Evolutionary conservation across 2,888 invertebrate species (phyloP), one percentile per base, ranked within the genome.

Genomic region (Drosophila putrida): DNA sequence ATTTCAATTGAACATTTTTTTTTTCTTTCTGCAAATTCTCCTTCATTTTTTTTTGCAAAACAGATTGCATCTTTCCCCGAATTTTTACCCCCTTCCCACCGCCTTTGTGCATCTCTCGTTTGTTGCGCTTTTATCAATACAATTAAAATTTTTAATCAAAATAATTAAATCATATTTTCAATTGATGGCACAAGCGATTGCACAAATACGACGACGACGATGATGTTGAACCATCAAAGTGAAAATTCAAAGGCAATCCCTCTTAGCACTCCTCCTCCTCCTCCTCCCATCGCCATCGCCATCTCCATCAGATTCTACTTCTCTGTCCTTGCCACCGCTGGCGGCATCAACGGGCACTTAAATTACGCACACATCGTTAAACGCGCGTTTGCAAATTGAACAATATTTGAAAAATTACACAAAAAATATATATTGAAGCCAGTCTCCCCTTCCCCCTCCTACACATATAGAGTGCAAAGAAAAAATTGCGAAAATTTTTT

Each of bases 321-420:
- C 20, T 20, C 1, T 15, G 46, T 11, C 28, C 15, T 4, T 8
- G 33, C 36, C 33, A 25, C 39, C 50, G 41, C 54, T 31, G 46
- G 51, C 36, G 51, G 69, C 68, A 68, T 51, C 62, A 43, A 54
- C 69, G 63, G 72, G 80, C 90, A 90, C 90, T 90, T 91, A 91
- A 90, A 90, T 90, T 90, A 90, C 77, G 78, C 78, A 89, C 90
- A 90, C 91, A 87, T 90, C 90, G 91, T 90, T 90, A 89, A 86
- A 71, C 82, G 77, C 76, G 82, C 90, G 78, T 90, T 86, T 77
- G 85, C 86, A 89, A 91, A 90, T 90, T 91, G 88, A 90, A 90
- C 89, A 90, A 89, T 90, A 90, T 91, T 91, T 88, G 84, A 91
- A 90, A 90, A 89, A 91, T 91, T 90, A 88, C 78, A 76, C 68